Base-by-base conservation (phyloP, 30 jellyfish, hydroid and myxozoan species). In the Mastigias papua region DNA sequence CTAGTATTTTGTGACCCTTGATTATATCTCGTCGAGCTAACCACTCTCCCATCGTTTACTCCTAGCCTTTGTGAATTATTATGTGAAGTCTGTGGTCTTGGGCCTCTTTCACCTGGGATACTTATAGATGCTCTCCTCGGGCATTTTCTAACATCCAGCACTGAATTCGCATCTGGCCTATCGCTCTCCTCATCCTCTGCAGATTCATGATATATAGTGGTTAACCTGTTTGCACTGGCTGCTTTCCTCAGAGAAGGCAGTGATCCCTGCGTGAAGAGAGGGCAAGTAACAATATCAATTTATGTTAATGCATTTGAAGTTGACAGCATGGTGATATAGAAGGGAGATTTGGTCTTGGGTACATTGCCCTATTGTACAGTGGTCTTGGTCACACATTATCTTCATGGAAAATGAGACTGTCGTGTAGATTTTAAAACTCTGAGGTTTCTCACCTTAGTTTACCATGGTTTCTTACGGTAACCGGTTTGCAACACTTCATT, bases 221-320 rank as follows among this genome's bases (percentile, higher is more conserved):
- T 72, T n/a, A 72, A 21, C 68, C 20, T 72, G 23, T 48, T 75
- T 29, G 86, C 74, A 50, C 86, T 75, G 33, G 64, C 34, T 35
- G 57, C 73, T 75, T 62, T 50, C 54, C 35, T 50, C 8, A 51
- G 13, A 21, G 86, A 75, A 20, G 86, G 73, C 25, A 75, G 37
- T 11, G 62, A 13, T 9, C 29, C 86, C 86, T 75, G 34, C 20
- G 35, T 2, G 49, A 75, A 75, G 67, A 51, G 2, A 51, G 25
- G 54, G 11, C 11, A 37, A 37, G 54, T 37, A 37, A 37, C n/a
- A 37, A 37, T 37, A 3, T 37, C 54, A 37, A 37, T 37, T 37
- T 11, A 37, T 3, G 6, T 37, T 11, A 37, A 37, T n/a, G n/a
- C n/a, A n/a, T n/a, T n/a, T n/a, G n/a, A n/a, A n/a, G n/a, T n/a